Conservation (phyloP, 2,888 invertebrate species). For the Patella ulyssiponensis region DNA sequence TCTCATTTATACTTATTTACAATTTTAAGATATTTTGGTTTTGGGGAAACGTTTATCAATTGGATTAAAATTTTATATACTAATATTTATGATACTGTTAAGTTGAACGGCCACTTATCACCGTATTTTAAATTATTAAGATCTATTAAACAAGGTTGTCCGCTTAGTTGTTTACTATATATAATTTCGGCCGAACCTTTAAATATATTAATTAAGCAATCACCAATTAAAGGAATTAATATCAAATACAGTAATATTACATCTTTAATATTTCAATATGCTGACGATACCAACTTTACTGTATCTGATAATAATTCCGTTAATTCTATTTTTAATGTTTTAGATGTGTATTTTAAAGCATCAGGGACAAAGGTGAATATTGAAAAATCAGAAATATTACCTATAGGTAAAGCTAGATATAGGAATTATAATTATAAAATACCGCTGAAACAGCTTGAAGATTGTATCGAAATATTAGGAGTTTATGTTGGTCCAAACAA, state of each 20-base stretch:
- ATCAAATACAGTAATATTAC: not conserved
- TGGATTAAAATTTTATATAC: slow-evolving; percentile 20
- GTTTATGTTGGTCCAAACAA: not conserved
- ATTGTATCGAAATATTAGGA: not conserved
- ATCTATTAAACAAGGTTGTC: not conserved
- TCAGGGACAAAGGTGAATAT: not conserved
- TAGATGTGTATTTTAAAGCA: not conserved
- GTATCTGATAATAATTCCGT: not conserved
- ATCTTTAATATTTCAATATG: not conserved
- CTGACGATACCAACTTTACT: slow-evolving; percentile 1
- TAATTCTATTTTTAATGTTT: not conserved
- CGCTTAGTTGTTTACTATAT: not conserved
- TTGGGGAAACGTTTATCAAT: slow-evolving; percentile 14
- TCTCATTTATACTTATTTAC: slow-evolving; percentile 35
- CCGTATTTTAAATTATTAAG: not conserved
- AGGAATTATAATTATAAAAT: not conserved
- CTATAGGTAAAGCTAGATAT: not conserved
- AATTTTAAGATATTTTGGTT: slow-evolving; percentile 9
- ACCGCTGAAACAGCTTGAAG: not conserved
- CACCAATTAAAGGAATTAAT: not conserved
- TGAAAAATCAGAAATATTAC: not conserved
- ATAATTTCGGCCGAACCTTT: not conserved
- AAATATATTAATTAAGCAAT: not conserved
- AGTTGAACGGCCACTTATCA: slow-evolving; percentile 39
- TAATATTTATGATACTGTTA: slow-evolving; percentile 34